phyloP scores from a whole-genome alignment of 2,797 vertebrate species.

The Erethizon dorsatum region DNA sequence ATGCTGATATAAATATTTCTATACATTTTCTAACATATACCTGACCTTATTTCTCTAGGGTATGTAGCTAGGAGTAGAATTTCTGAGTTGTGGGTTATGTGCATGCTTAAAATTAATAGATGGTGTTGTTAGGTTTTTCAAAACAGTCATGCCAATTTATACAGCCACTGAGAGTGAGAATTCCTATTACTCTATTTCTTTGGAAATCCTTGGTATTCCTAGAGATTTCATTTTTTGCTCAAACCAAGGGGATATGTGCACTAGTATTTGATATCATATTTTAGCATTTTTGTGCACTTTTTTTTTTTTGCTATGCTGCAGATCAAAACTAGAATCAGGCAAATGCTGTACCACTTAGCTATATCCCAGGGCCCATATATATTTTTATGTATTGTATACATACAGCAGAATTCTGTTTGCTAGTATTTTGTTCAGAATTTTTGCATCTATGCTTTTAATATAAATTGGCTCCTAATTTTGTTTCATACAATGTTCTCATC shows the following conservation, averaged over 20 bases:
- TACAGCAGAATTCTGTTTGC: background rate
- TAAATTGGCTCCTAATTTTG: background rate
- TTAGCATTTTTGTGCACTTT: no score
- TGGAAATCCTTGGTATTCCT: background rate
- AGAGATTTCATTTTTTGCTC: background rate
- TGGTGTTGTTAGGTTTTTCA: background rate
- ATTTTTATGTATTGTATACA: background rate
- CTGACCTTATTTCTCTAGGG: background rate
- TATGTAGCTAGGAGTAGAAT: background rate
- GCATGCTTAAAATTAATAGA: constrained; percentile 16
- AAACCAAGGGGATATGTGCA: background rate
- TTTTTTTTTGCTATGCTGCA: background rate
- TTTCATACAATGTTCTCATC: background rate
- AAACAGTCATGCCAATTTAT: background rate
- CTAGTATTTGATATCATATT: background rate
- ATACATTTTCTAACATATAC: background rate
- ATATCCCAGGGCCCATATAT: background rate
- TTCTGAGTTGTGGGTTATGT: background rate
- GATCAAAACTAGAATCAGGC: background rate
- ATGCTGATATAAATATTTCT: background rate
- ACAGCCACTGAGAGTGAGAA: background rate
- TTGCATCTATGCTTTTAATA: constrained; percentile 6
- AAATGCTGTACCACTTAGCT: background rate
- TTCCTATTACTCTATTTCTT: background rate
- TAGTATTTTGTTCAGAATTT: constrained; percentile 50